Base-by-base conservation (phyloP, 2,888 invertebrate genomes). In the Brachyopa scutellaris region DNA sequence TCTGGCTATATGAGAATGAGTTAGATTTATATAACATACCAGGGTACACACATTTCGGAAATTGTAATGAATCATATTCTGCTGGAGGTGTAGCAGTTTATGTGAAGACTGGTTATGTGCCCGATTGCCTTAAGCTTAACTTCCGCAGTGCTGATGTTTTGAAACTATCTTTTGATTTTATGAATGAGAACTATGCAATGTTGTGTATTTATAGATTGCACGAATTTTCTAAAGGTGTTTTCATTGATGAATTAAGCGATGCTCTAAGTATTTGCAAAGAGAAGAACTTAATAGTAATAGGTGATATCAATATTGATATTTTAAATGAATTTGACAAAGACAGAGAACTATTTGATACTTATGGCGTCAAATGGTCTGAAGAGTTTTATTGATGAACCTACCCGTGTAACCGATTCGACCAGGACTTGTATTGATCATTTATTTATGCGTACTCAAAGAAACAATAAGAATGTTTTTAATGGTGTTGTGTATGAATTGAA, bases 151-250 rank as follows among this genome's bases (percentile, higher is more conserved):
- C 38, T 40, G n/a, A n/a, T n/a, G n/a, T n/a, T n/a, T n/a, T n/a
- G n/a, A n/a, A n/a, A n/a, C n/a, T n/a, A n/a, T n/a, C 38, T 2
- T 61, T 61, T 61, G 45, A 45, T 42, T 42, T 45, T 31, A 61
- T 31, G 45, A 19, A 45, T 31, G 45, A 42, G 17, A 42, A 13
- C 11, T 59, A 42, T 59, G 23, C 31, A 17, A 40, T 42, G 23
- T n/a, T n/a, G n/a, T n/a, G n/a, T n/a, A n/a, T n/a, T n/a, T n/a
- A n/a, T n/a, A n/a, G n/a, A n/a, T n/a, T n/a, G n/a, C n/a, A n/a
- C n/a, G n/a, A n/a, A n/a, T n/a, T n/a, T n/a, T n/a, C n/a, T n/a
- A n/a, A n/a, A n/a, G n/a, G n/a, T n/a, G n/a, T n/a, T n/a, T n/a
- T n/a, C n/a, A n/a, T n/a, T n/a, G n/a, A n/a, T n/a, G n/a, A n/a